Conservation (phyloP, 2,797 vertebrate species). For the Cossypha dichroa region DNA sequence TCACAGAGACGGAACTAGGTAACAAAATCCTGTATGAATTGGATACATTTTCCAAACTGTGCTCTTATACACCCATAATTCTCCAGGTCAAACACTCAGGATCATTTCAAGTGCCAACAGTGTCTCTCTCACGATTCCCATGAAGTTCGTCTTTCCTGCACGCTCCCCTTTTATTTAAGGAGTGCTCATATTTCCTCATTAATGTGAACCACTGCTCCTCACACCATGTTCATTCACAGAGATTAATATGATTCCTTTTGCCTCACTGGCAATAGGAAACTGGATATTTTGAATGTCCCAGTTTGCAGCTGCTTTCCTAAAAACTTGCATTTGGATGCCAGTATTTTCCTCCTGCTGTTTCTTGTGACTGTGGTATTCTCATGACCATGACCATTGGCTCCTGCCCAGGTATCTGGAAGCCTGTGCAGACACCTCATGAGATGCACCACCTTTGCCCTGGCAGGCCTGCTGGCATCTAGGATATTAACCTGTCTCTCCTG, state of each 20-base stretch:
- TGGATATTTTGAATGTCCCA: accelerated
- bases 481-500: not conserved
- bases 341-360: not conserved
- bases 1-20: not conserved
- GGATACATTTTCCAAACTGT: not conserved
- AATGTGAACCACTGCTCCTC: not conserved
- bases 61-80: not conserved
- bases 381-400: not conserved
- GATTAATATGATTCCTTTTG: not conserved
- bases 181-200: not conserved
- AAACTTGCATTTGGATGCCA: not conserved
- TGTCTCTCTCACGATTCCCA: not conserved
- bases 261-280: not conserved
- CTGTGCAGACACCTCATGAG: not conserved
- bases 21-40: not conserved
- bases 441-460: not conserved
- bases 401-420: not conserved
- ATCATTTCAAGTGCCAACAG: not conserved
- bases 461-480: not conserved
- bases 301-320: not conserved
- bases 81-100: not conserved
- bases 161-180: not conserved
- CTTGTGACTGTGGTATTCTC: not conserved
- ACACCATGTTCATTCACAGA: not conserved
- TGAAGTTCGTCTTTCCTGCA: not conserved